Base-by-base conservation (phyloP, 2,888 invertebrate genomes). In the Mesorhabditis belari region DNA sequence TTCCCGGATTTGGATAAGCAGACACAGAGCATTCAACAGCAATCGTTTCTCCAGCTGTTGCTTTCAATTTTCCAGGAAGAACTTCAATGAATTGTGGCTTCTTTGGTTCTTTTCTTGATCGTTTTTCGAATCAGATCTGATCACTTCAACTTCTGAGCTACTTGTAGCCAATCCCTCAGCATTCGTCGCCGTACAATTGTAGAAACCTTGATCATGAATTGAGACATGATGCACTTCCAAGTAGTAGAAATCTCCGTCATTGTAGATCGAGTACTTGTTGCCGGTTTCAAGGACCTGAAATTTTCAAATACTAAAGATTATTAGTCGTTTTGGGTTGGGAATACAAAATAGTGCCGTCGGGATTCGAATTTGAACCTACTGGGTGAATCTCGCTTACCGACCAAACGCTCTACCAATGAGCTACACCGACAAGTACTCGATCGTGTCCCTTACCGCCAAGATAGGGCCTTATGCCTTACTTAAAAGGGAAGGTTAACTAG, bases 231-330 rank as follows among this genome's bases (percentile, higher is more conserved):
- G 77, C n/a, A 77, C 73, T 67, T 81, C 80, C 28, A 80, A 69
- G 65, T 77, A 80, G 67, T 76, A 80, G 70, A 80, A 80, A 62
- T 80, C 80, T 59, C 80, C 80, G 63, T 80, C 80, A 58, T 81
- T 80, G 71, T 78, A 81, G 60, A 80, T 80, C 24, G 77, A 77
- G 70, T 77, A 80, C 60, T 80, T 80, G 73, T 77, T 80, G 52
- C 80, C 80, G n/a, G 80, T 81, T 67, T 81, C 80, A 56, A 80
- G 68, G 52, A 71, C n/a, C n/a, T n/a, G n/a, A n/a, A n/a, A n/a
- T n/a, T n/a, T n/a, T n/a, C n/a, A n/a, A n/a, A n/a, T n/a, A n/a
- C n/a, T n/a, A n/a, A n/a, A n/a, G n/a, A n/a, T n/a, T n/a, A n/a
- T n/a, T n/a, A n/a, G n/a, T n/a, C n/a, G n/a, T n/a, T n/a, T n/a